Base-by-base conservation (phyloP, 2,797 vertebrate genomes). In the Myotis findleyi region DNA sequence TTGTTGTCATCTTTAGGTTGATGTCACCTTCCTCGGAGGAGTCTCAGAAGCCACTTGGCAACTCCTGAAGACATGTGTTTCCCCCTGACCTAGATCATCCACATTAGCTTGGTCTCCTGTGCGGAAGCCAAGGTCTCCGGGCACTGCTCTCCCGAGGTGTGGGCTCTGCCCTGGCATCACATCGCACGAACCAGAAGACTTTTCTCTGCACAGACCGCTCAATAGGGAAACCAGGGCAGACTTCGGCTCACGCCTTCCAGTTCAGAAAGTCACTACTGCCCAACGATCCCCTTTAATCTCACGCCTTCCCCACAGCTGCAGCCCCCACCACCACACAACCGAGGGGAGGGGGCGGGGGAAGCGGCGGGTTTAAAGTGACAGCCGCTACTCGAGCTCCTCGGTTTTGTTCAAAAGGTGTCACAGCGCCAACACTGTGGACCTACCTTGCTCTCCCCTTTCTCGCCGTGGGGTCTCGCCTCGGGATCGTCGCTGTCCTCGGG, bases 361-460 rank as follows among this genome's bases (percentile, higher is more conserved):
- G 79, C 79, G 33, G 55, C 83, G 92, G 95, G 96, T 91, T 95
- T 91, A 89, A 87, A 94, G 95, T 87, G 95, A 79, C 96, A 92
- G 93, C 81, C 95, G 12, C 89, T n/a, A 16, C 64, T 7, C 17
- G 88, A 68, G 81, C 91, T 38, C 68, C 93, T 62, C 0, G 53
- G 62, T 92, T 92, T 38, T 17, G 77, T 77, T 89, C 91, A 8
- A 94, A 96, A 93, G 93, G 93, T 97, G 96, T 93, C 94, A 96
- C 97, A 80, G 87, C 83, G 88, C 95, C 97, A 91, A 68, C 92
- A 66, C 92, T 80, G 94, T 33, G 88, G 75, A 97, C 99, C 98
- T 98, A 99, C 99, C 98, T 99, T 99, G 98, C 98, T 98, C 97
- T 99, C 98, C 18, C 99, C 98, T 96, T 91, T 98, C 97, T 98